Base-by-base conservation (phyloP, 1,140 invertebrate species). In the Adelges cooleyi region DNA sequence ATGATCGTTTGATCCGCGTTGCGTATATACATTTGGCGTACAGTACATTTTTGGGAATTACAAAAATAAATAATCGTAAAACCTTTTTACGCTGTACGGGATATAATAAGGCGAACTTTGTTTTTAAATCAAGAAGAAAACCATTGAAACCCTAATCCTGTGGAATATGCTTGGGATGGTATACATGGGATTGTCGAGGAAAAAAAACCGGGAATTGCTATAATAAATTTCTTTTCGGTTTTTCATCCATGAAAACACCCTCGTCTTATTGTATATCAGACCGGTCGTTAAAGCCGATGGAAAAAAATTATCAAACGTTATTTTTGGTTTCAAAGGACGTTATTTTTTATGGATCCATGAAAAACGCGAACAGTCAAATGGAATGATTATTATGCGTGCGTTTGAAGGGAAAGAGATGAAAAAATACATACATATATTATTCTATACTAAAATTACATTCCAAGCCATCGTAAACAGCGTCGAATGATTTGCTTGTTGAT, bases 271-370 rank as follows among this genome's bases (percentile, higher is more conserved):
- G n/a, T n/a, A n/a, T n/a, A 54, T 54, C 20, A 33, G 29, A 38
- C 52, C 4, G 23, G 29, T 36, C 52, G 18, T 38, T 54, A 22
- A 42, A 4, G 23, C 20, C 6, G 22, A n/a, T n/a, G 3, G 23
- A 22, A 22, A 18, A 20, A 56, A 18, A 46, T 18, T 59, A 46
- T 46, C 42, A 29, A 46, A 29, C 46, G 46, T 40, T 59, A 59
- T 59, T 59, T 59, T 59, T 46, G 54, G 54, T 59, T 46, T 59
- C 23, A 46, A 46, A 59, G 25, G 20, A 44, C 53, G 46, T 46
- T 59, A 44, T 44, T 59, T 22, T 59, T 59, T 59, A 59, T 46
- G 23, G 25, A 23, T 27, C 54, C 54, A 25, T 59, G 42, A 27
- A 46, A 46, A 59, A 13, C 23, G 17, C 29, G n/a, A 59, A 59